These are phyloP conservation scores for Carcharodon carcharias DNA, from an alignment of 2,797 vertebrate species.

Conservation along the genomic window DNA sequence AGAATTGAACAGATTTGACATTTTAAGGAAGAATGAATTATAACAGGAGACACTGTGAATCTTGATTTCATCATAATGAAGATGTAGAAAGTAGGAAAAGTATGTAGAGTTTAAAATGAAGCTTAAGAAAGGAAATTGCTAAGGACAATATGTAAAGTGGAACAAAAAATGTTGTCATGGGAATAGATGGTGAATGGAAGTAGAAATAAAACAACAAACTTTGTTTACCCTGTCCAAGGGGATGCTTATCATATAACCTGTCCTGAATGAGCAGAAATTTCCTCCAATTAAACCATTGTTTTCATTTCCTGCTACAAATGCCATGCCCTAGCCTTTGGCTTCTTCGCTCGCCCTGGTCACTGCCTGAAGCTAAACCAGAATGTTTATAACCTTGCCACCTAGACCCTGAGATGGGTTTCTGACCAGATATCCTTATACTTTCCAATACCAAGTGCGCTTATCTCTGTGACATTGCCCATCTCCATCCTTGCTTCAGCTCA, in stretches of 20 bases:
- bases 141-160: neutral
- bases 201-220: neutral
- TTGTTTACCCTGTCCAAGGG: neutral
- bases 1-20: neutral
- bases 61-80: neutral
- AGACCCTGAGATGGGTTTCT: neutral
- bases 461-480: neutral
- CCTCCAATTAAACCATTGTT: neutral
- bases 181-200: neutral
- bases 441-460: neutral
- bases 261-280: neutral
- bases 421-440: neutral
- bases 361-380: neutral
- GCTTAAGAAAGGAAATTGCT: neutral
- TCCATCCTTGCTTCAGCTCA: neutral
- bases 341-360: neutral
- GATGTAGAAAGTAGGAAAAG: neutral
- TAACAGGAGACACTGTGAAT: neutral
- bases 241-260: neutral
- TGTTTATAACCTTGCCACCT: neutral
- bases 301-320: neutral
- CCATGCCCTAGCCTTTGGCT: too few relatives aligned
- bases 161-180: neutral
- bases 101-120: neutral
- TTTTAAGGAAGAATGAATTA: neutral